Base-by-base conservation (phyloP, 2,797 vertebrate genomes). In the Callimico goeldii region DNA sequence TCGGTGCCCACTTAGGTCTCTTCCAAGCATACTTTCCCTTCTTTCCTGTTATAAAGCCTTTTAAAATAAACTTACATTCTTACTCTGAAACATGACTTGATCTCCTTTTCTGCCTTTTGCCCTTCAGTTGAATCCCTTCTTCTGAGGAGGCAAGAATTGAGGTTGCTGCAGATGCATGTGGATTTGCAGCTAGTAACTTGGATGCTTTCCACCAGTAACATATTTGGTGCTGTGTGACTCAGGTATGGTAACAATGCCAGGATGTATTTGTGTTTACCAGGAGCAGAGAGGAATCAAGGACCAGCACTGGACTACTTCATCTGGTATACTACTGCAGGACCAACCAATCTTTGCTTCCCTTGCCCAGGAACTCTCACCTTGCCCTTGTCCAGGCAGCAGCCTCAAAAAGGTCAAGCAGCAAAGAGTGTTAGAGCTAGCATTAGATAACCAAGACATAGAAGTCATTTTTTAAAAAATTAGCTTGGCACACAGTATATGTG, bases 281-380 rank as follows among this genome's bases (percentile, higher is more conserved):
- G 2, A 72, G 7, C 48, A 87, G 46, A 75, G 30, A 70, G 22
- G 84, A 12, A 7, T 90, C 83, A 43, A 8, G 50, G 43, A 14
- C 4, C 11, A 81, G 30, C 3, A 6, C 2, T 20, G 12, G 39
- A 52, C 48, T 41, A 6, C 15, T 55, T 5, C 13, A 9, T 22
- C 14, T 22, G 46, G 41, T 28, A 33, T 1, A 17, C 3, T 20
- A 39, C 17, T n/a, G 52, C 0, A 24, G 36, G 4, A 81, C 2
- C 28, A 50, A 30, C 3, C 8, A 13, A 9, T 4, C 13, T n/a
- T 41, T 2, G 4, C 4, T 86, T 1, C 48, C 20, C 26, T 64
- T 88, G n/a, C 28, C 33, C 6, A 17, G 55, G 13, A 72, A 43
- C 36, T 61, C 6, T 91, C 13, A 41, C 19, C 4, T 64, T 55